These are phyloP conservation scores for Vicugna pacos DNA, from an alignment of 2,113 vertebrate species.

Conservation along the genomic window DNA sequence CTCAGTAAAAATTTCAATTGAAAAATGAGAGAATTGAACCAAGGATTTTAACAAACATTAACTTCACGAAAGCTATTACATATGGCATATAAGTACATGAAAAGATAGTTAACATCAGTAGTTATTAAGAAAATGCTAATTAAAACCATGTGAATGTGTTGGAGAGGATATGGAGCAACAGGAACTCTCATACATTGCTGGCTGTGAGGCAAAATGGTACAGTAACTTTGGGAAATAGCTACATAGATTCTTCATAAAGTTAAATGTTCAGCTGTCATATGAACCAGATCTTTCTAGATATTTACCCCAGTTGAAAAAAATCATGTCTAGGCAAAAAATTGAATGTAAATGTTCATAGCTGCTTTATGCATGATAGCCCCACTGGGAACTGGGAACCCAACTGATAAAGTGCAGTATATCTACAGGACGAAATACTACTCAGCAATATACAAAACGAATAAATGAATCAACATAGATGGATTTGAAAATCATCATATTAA, in stretches of 20 bases:
- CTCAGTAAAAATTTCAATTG: conserved; percentile 8
- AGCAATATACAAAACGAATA: background rate
- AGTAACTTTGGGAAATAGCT: background rate
- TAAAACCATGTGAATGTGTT: background rate
- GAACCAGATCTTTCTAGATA: background rate
- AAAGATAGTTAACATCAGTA: background rate
- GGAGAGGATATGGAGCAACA: background rate
- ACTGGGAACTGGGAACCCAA: background rate
- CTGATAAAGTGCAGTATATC: background rate
- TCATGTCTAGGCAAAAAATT: background rate
- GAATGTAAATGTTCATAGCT: background rate
- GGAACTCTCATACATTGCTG: background rate
- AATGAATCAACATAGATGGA: background rate
- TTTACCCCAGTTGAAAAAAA: background rate
- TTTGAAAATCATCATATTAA: background rate
- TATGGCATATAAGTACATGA: background rate
- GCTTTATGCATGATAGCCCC: background rate
- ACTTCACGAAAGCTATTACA: background rate
- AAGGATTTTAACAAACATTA: background rate
- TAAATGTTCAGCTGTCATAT: background rate
- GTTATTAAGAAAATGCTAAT: background rate
- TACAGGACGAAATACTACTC: background rate
- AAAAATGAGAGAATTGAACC: background rate
- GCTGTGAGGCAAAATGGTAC: background rate
- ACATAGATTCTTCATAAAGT: background rate